Evolutionary conservation across 2,888 invertebrate genomes (phyloP), one percentile per base, ranked within the genome.

Genomic region (Ypsolopha scabrella): DNA sequence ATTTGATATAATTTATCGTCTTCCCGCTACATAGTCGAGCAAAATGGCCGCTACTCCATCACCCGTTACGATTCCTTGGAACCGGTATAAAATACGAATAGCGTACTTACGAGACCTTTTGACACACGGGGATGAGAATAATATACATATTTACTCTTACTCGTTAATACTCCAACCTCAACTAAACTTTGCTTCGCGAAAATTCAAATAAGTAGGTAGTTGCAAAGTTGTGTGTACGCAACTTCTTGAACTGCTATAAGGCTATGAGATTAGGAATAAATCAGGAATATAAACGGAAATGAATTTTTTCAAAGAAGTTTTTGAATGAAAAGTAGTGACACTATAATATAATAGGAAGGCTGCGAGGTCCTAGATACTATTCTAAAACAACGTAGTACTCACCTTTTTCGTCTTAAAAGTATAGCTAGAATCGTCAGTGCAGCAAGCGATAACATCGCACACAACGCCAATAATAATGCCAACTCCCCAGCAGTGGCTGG

Each of bases 351-450:
- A 38, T 1, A 38, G n/a, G n/a, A 38, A 10, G 10, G 39, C 9
- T n/a, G 39, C 39, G 2, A 10, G 6, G 39, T 2, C 39, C n/a
- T 10, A 44, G 44, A 8, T 8, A 6, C 44, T 2, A 44, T 24
- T 41, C 6, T 2, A 37, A 44, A 45, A 24, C 24, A 10, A 48
- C n/a, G 1, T 11, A 14, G 6, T 7, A 52, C 67, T 63, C 52
- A 87, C 87, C 87, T 78, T 62, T 87, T 83, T 41, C 82, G 68
- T 41, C 90, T 88, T 43, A 90, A 67, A 37, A 88, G 71, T 62
- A 91, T 90, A 51, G 88, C 88, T 44, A 90, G 79, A 60, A 89
- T 81, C 3, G 90, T 87, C 7, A 89, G 68, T 2, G 90, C 87
- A 38, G 88, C 83, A 37, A 90, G 80, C 7, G 85, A 80, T 8